phyloP scores from a whole-genome alignment of 2,888 invertebrate species.

The Hypselothyrea guttata region DNA sequence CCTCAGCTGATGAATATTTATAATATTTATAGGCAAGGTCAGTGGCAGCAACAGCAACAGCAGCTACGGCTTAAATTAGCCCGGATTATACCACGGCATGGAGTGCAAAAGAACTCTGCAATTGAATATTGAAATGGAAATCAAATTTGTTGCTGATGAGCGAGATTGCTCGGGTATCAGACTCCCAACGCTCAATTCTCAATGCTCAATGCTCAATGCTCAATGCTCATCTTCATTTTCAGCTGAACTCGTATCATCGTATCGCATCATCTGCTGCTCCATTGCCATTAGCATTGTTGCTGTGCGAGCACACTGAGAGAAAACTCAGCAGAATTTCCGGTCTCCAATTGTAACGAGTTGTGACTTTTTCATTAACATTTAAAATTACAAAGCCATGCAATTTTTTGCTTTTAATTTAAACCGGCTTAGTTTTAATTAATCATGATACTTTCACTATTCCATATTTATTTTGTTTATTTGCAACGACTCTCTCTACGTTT shows the following conservation, averaged over 20 bases:
- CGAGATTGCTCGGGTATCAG: not conserved
- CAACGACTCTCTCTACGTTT: constrained; percentile 18
- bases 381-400: too few species aligned
- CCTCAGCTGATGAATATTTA: constrained; percentile 26
- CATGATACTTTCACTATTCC: too few species aligned
- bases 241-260: constrained; percentile 2
- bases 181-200: too few species aligned
- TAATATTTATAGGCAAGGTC: constrained; percentile 39
- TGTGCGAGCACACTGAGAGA: too few species aligned
- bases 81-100: constrained; percentile 11
- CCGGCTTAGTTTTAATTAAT: too few species aligned
- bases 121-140: constrained; percentile 49
- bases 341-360: too few species aligned
- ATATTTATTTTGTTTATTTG: too few species aligned
- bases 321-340: too few species aligned
- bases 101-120: constrained; percentile 25
- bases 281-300: not conserved
- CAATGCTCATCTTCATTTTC: constrained; percentile 5
- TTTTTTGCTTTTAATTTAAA: too few species aligned
- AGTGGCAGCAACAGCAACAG: constrained; percentile 13
- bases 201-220: too few species aligned
- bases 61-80: constrained; percentile 34
- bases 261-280: constrained; percentile 14
- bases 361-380: too few species aligned
- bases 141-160: constrained; percentile 47